These are phyloP conservation scores for Sylvia borin DNA, from an alignment of 2,797 vertebrate species.

Conservation along the genomic window DNA sequence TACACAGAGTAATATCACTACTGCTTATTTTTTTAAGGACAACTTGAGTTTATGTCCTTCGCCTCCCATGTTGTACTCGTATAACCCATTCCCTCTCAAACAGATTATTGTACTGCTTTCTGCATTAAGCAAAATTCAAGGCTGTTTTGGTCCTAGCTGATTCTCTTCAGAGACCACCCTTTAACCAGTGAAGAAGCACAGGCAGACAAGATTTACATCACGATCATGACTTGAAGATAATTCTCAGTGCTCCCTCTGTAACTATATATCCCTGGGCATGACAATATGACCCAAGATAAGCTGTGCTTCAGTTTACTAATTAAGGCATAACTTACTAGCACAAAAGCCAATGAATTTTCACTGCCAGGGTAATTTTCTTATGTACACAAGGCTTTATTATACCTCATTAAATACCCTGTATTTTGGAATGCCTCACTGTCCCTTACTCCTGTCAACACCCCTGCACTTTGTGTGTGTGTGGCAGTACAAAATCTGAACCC, in stretches of 20 bases:
- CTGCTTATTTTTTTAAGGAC: neutral
- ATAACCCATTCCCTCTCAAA: neutral
- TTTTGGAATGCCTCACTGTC: neutral
- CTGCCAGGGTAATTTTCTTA: neutral
- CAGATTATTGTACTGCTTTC: neutral
- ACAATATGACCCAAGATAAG: neutral
- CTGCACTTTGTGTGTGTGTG: neutral
- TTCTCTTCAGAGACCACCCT: neutral
- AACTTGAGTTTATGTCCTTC: neutral
- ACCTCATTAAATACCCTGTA: neutral
- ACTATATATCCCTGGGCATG: neutral
- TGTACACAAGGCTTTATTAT: neutral
- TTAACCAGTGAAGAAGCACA: neutral
- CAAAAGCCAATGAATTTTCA: slow-evolving; percentile 20
- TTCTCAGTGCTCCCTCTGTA: neutral
- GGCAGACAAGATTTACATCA: neutral
- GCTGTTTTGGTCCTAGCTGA: neutral
- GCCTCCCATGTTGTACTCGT: rapidly evolving
- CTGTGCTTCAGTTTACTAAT: neutral
- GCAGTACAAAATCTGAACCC: neutral
- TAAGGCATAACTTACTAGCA: slow-evolving; percentile 4
- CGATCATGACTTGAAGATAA: neutral
- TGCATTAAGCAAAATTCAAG: neutral
- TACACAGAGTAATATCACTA: neutral
- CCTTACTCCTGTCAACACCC: neutral